Evolutionary conservation across 1,140 invertebrate species (phyloP), one percentile per base, ranked within the genome.

Genomic region (Nixonia krombeini): DNA sequence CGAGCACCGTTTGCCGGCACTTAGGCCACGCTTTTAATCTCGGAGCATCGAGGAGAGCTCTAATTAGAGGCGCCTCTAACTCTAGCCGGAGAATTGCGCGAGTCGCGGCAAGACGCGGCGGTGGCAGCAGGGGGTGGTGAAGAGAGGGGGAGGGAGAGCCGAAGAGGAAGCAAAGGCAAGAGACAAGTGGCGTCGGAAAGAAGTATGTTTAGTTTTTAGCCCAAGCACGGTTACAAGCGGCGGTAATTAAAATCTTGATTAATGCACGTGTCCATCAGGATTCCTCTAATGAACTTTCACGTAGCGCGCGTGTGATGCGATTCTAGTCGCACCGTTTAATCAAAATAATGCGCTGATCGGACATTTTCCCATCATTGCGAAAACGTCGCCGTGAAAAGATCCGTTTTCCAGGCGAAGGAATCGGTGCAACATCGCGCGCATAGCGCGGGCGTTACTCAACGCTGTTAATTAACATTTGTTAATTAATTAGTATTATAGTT

Each of bases 181-280:
- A 31, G 56, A 53, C 41, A 41, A 45, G 33, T 46, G 44, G 42
- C 47, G 49, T n/a, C n/a, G 29, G 17, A n/a, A n/a, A n/a, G n/a
- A n/a, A n/a, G 44, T 80, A 76, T 81, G 78, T 80, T 82, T 82
- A 80, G 78, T 80, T 80, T 80, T 82, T 80, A 80, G 77, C 44
- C 63, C 61, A 75, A 53, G 61, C 62, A 70, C 74, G 73, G 74
- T 75, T 80, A 80, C 79, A 80, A 72, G 78, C 70, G 70, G 72
- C 70, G 79, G 78, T 83, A 82, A 84, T 84, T 83, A 84, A 82
- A 82, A 83, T 79, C 80, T 80, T 82, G 80, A 83, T 84, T 81
- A 82, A 83, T 83, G 80, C 76, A 76, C 81, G 76, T 77, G 81
- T 81, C 80, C 80, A 76, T 80, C 79, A 82, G 75, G 70, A 55